Percentiles rank a stretch among this genome's conserved stretches.
phyloP scores from a whole-genome alignment of 2,797 vertebrate species.

The Nannoperca obscura region DNA sequence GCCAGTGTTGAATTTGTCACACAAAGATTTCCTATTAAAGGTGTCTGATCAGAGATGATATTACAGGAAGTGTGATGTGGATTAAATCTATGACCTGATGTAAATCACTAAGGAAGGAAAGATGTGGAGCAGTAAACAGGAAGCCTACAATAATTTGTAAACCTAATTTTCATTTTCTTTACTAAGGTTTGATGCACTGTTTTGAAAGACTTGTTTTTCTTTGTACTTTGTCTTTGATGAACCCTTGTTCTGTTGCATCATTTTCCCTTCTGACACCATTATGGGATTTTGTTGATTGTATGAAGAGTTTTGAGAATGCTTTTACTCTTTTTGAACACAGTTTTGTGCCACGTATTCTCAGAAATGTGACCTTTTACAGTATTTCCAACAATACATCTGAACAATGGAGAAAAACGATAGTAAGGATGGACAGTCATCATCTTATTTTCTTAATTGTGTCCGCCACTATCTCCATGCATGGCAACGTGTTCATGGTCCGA shows the following conservation, averaged over 20 bases:
- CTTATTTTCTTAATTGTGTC: slow-evolving; percentile 36
- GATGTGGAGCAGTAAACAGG: slow-evolving; percentile 4
- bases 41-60: slow-evolving; percentile 12
- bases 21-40: neutral
- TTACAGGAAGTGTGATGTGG: slow-evolving; percentile 2
- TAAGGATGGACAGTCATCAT: slow-evolving; percentile 12
- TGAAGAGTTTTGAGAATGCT: neutral
- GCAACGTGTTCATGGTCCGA: slow-evolving; percentile 37
- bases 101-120: neutral
- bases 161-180: neutral
- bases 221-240: slow-evolving; percentile 15
- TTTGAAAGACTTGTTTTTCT: neutral
- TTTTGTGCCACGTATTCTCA: neutral
- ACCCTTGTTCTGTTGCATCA: neutral
- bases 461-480: neutral
- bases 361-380: slow-evolving; percentile 1
- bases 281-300: slow-evolving; percentile 14
- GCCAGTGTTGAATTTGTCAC: neutral
- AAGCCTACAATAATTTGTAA: slow-evolving; percentile 7
- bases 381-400: slow-evolving; percentile 21
- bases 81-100: neutral
- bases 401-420: slow-evolving; percentile 14
- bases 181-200: neutral
- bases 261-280: neutral
- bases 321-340: slow-evolving; percentile 11